phyloP scores from a whole-genome alignment of 2,888 invertebrate species.

The Crioceris asparagi region DNA sequence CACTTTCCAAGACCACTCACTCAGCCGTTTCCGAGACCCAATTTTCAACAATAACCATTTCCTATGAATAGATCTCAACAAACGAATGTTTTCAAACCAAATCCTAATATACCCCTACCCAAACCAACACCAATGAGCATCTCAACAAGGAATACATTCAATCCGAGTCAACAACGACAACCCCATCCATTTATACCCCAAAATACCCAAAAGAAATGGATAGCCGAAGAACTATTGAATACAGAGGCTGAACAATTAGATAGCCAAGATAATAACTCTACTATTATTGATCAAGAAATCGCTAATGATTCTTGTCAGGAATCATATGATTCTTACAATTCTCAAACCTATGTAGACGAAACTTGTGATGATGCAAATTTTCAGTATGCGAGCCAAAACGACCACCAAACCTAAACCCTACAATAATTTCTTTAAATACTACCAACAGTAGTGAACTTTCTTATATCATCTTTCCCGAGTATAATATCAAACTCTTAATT shows the following conservation, averaged over 20 bases:
- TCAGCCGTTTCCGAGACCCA: neutral
- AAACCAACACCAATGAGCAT: constrained; percentile 1
- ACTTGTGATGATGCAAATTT: neutral
- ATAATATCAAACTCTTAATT: constrained; percentile 13
- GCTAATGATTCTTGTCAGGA: neutral
- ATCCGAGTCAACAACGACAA: neutral
- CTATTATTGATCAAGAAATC: neutral
- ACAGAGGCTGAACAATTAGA: neutral
- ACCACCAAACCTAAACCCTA: neutral
- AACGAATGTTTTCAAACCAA: constrained; percentile 3
- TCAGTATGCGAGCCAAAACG: neutral
- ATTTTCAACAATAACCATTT: neutral
- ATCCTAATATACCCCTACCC: constrained; percentile 2
- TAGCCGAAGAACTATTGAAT: constrained; percentile 5
- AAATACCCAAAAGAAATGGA: neutral
- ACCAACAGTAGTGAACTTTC: constrained; percentile 7
- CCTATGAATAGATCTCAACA: constrained; percentile 2
- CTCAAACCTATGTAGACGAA: neutral
- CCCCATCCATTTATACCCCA: neutral
- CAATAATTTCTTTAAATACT: neutral
- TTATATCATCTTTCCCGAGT: constrained; percentile 13
- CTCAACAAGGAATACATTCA: constrained; percentile 1
- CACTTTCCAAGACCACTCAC: neutral
- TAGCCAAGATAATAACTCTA: no score
- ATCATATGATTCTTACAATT: neutral